Percentiles rank a stretch among this genome's conserved stretches.
These are phyloP conservation scores for Myiopsitta monachus DNA, from an alignment of 2,113 vertebrate genomes.

Conservation along the genomic window DNA sequence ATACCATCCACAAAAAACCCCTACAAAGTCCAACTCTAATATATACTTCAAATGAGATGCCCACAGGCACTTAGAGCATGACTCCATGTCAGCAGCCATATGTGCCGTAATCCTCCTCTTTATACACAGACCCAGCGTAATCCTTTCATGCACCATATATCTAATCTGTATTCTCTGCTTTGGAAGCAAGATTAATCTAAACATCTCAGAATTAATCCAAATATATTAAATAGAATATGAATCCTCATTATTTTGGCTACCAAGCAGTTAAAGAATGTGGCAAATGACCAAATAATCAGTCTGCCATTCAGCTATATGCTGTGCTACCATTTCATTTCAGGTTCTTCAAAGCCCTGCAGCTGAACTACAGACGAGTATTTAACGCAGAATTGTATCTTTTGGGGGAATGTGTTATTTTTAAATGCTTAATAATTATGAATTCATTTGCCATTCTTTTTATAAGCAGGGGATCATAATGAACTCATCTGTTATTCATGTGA, in stretches of 20 bases:
- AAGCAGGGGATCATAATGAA: conserved; percentile 68
- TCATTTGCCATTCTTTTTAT: conserved; percentile 72
- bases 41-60: conserved; percentile 15
- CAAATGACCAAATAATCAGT: not conserved
- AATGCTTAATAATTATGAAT: conserved; percentile 74
- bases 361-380: conserved; percentile 45
- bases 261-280: conserved; percentile 15
- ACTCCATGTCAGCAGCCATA: conserved; percentile 1
- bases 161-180: not conserved
- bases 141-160: conserved; percentile 5
- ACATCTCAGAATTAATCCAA: conserved; percentile 12
- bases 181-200: conserved; percentile 11
- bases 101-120: conserved; percentile 3
- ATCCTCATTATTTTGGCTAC: conserved; percentile 8
- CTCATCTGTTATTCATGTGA: conserved; percentile 71
- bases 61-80: not conserved
- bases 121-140: not conserved
- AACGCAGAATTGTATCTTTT: conserved; percentile 49
- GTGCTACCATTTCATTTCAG: conserved; percentile 38
- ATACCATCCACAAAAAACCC: not conserved
- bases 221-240: not conserved
- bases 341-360: conserved; percentile 41
- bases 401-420: conserved; percentile 66
- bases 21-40: not conserved
- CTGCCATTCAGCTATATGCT: not conserved